Evolutionary conservation across 2,113 vertebrate genomes (phyloP), one percentile per base, ranked within the genome.

Genomic region (Atractosteus spatula): DNA sequence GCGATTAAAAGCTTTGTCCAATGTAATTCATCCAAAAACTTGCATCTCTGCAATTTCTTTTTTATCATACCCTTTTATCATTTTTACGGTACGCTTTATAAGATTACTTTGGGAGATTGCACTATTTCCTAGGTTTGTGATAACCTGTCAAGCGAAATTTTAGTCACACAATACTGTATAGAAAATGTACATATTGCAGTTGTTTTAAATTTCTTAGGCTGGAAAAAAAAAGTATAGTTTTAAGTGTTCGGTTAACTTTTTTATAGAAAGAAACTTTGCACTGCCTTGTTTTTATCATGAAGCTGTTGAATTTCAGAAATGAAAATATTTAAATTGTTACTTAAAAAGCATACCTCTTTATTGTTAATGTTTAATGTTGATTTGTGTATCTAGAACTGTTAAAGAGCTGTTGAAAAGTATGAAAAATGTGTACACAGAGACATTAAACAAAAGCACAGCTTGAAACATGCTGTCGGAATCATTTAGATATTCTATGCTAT

Each of bases 271-370:
- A 82, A 12, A 74, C 74, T 77, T 57, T 85, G 74, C 84, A 80
- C 80, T 78, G 42, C 17, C 10, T 75, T 75, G 51, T 57, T 71
- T 51, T 54, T 11, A 76, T 74, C 70, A 56, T 71, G 68, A 47
- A 70, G 64, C 74, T 68, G 77, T 67, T 71, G 74, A 41, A 55
- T 70, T 61, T 66, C 62, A 51, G 67, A 65, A 77, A 66, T 88
- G 86, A 87, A 86, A 85, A 87, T 86, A 83, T 51, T 73, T 73
- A 55, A 62, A 75, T 80, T 73, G 67, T 77, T 77, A 76, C 74
- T 77, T 64, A 55, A 16, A 68, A 47, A 41, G 14, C 43, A 78
- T 45, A 62, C 64, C 8, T 11, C 81, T 86, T 82, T 83, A 12
- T 55, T 55, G 67, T 56, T 16, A 29, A 41, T 69, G 54, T 69